Evolutionary conservation across 1,140 invertebrate species (phyloP), one percentile per base, ranked within the genome.

Genomic region (Pentalonia nigronervosa): DNA sequence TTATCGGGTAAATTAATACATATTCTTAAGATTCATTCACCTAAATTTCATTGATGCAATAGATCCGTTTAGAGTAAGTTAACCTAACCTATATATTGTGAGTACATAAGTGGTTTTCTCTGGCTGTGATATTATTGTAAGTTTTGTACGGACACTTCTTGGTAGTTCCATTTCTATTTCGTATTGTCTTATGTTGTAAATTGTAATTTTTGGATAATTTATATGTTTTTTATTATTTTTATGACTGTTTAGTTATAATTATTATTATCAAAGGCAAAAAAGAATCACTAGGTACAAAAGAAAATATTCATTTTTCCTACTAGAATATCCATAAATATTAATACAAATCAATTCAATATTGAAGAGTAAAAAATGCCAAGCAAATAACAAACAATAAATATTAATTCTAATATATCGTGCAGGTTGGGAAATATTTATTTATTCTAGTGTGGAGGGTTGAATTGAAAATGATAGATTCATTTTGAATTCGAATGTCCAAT

Each of bases 381-480:
- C 11, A 47, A 86, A 86, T 47, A 86, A 86, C n/a, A 30, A 86
- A 86, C 30, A 86, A 48, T 86, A 86, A 47, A 86, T 86, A 86
- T 45, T 86, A 86, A 86, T 86, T 47, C 25, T 47, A 47, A 47
- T 86, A 11, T n/a, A n/a, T 47, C 47, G 47, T 47, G 30, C 30
- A 47, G 23, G 84, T 45, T 86, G 45, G 45, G 14, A 86, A 86
- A 86, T 86, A 86, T 86, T 47, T 47, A 86, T 86, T 86, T 47
- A 86, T 47, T 86, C 84, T 17, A 47, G 36, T 86, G 84, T 86
- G 84, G 41, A 86, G 25, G 41, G 41, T 47, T n/a, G 45, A 30
- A 47, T 86, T 86, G 84, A 86, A 86, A 86, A 86, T 86, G 45
- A 41, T 86, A 45, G 25, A 86, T 86, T 47, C 23, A n/a, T 53